Percentiles rank a stretch among this genome's conserved stretches.
These are phyloP conservation scores for Ceyx erithaca DNA, from an alignment of 2,797 vertebrate species.

Conservation along the genomic window DNA sequence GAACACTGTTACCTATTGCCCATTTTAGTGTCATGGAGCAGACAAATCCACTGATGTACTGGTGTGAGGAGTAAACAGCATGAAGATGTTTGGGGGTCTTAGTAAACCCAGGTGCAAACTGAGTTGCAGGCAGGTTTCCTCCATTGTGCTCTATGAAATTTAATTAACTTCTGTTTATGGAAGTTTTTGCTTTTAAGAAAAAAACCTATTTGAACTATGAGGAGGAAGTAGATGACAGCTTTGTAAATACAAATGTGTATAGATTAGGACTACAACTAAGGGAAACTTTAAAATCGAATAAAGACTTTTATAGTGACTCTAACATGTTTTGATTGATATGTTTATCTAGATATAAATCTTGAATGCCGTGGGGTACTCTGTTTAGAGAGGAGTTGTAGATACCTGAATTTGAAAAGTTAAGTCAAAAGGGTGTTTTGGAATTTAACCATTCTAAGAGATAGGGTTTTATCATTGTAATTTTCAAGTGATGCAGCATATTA, in stretches of 20 bases:
- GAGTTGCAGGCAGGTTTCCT: not conserved
- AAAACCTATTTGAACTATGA: not conserved
- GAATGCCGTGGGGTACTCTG: conserved; percentile 40
- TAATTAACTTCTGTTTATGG: not conserved
- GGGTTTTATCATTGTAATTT: conserved; percentile 52
- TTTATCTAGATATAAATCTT: conserved; percentile 8
- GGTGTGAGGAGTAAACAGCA: not conserved
- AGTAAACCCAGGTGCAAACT: not conserved
- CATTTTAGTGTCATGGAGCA: not conserved
- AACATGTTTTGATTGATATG: not conserved
- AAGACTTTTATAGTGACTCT: not conserved
- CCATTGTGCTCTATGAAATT: not conserved
- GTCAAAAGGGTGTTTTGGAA: conserved; percentile 33
- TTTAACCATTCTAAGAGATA: conserved; percentile 38
- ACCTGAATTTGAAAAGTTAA: conserved; percentile 50
- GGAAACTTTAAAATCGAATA: not conserved
- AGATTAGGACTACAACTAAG: not conserved
- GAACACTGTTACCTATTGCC: not conserved
- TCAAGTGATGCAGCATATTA: conserved; percentile 57
- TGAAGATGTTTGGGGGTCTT: not conserved
- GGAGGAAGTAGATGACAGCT: not conserved
- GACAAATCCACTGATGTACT: not conserved
- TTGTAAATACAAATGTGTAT: not conserved
- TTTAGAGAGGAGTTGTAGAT: conserved; percentile 24
- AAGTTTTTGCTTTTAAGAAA: not conserved